Evolutionary conservation across 1,140 invertebrate genomes (phyloP).

Genomic region (Anastatus disparis): DNA sequence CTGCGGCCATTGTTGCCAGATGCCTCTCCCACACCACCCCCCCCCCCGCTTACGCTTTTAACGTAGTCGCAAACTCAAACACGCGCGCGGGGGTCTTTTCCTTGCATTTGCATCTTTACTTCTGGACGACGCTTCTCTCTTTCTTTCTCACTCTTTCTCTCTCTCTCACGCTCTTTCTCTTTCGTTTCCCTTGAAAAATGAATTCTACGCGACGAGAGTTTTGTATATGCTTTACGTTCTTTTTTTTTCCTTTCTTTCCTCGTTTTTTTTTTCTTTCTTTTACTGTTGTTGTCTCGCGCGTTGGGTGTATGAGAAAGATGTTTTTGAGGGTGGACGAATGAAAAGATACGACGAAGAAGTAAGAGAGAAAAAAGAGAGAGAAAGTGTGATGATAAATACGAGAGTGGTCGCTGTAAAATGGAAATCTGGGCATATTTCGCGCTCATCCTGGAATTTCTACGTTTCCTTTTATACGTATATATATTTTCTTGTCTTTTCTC

Average conservation of each 20-base stretch:
- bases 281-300: background rate
- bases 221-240: too few relatives aligned
- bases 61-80: too few relatives aligned
- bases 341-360: too few relatives aligned
- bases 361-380: too few relatives aligned
- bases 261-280: background rate
- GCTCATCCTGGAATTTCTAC: slow-evolving; percentile 16
- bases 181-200: slow-evolving; percentile 45
- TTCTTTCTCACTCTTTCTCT: slow-evolving; percentile 6
- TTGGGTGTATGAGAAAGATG: too few relatives aligned
- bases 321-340: too few relatives aligned
- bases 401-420: slow-evolving; percentile 14
- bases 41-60: too few relatives aligned
- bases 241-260: slow-evolving; percentile 15
- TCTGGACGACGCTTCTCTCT: slow-evolving; percentile 13
- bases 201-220: slow-evolving; percentile 38
- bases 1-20: slow-evolving; percentile 67
- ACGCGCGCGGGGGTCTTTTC: too few relatives aligned
- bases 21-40: too few relatives aligned
- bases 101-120: slow-evolving; percentile 66
- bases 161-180: background rate
- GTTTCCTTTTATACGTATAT: background rate
- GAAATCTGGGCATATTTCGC: slow-evolving; percentile 36
- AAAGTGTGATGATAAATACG: slow-evolving; percentile 33
- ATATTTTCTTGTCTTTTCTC: background rate